Evolutionary conservation across 2,888 invertebrate species (phyloP), one percentile per base, ranked within the genome.

Genomic region (Drosophila acutilabella): DNA sequence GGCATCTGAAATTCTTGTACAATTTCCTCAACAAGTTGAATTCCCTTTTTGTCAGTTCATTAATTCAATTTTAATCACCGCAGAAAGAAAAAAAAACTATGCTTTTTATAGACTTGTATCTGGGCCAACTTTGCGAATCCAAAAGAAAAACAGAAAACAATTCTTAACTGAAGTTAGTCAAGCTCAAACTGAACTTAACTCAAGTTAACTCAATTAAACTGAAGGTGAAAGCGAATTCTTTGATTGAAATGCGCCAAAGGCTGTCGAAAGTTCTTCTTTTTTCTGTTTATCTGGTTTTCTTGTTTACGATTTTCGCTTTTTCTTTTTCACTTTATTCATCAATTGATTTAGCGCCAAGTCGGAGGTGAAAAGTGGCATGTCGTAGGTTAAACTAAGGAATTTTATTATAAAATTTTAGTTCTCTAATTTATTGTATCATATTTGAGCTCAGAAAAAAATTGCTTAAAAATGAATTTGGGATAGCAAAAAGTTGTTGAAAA

Each of bases 221-320:
- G 78, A 78, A 75, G 74, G 75, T 78, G 75, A 75, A 75, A 75
- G 75, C 79, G 64, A 78, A 64, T 68, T 74, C 64, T 64, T 13
- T 18, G 36, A 30, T 47, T 56, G 10, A 42, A 56, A 61, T 20
- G 16, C 2, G 41, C 38, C 14, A 58, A 14, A 58, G 6, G n/a
- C 30, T 20, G 62, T 64, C 40, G 62, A 72, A 78, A 74, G 60
- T 58, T 58, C 54, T 54, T 36, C 8, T 26, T 26, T 11, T 16
- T 40, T 40, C 36, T 6, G 8, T 14, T 4, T 45, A 1, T 44
- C 30, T 44, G n/a, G 2, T 33, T 54, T n/a, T 23, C 23, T 16
- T 38, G 11, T 7, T 16, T 13, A 1, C 6, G 33, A 36, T 36
- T 2, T 14, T 40, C 23, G 23, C 23, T 45, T 45, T 16, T 13